Conservation (phyloP, 2,797 vertebrate species). For the Mionectes olivaceus region DNA sequence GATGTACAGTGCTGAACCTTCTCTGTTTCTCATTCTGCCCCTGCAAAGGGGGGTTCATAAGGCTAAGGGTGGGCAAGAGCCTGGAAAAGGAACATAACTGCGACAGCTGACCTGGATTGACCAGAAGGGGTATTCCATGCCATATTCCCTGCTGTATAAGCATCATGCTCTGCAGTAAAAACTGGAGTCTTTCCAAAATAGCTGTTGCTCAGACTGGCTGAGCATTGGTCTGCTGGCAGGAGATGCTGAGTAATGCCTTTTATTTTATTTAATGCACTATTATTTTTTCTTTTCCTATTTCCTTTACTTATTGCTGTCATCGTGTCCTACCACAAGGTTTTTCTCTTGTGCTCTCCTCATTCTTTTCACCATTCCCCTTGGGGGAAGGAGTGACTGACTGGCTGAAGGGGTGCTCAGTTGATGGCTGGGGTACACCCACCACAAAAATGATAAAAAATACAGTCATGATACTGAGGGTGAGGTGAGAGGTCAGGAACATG, state of each 20-base stretch:
- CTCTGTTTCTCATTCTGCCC: not conserved
- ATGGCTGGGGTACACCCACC: not conserved
- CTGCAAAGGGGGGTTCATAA: not conserved
- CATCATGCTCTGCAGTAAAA: not conserved
- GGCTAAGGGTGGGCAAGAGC: not conserved
- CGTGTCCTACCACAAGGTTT: not conserved
- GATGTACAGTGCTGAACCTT: not conserved
- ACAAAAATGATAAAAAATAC: not conserved
- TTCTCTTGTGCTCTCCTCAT: not conserved
- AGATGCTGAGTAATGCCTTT: not conserved
- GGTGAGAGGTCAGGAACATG: not conserved
- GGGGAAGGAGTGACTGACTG: not conserved
- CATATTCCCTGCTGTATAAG: not conserved
- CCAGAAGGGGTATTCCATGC: not conserved
- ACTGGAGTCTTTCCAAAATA: not conserved
- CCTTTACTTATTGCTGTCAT: not conserved
- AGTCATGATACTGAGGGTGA: not conserved
- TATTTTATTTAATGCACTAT: not conserved
- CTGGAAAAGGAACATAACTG: not conserved
- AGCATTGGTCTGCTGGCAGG: not conserved
- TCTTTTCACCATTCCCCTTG: not conserved
- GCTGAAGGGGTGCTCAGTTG: not conserved
- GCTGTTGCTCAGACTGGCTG: not conserved
- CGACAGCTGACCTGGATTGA: not conserved
- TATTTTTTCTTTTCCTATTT: not conserved